Evolutionary conservation across 2,797 vertebrate genomes (phyloP), one percentile per base, ranked within the genome.

Genomic region (Emys orbicularis): DNA sequence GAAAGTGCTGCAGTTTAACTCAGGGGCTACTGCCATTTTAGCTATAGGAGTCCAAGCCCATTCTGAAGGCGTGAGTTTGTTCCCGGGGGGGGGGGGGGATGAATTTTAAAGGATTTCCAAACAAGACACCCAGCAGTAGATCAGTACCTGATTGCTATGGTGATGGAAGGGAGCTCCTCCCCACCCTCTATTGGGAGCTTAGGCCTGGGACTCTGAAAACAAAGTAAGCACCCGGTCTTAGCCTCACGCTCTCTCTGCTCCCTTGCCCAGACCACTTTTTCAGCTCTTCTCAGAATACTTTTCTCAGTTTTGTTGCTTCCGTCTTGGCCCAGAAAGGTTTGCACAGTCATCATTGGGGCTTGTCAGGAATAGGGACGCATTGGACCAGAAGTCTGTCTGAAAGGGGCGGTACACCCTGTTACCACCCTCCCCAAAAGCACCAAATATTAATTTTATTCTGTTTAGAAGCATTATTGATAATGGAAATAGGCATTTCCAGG

Each of bases 41-140:
- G 11, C 61, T n/a, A 68, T 34, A 68, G 34, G 8, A n/a, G n/a
- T 37, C 61, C 61, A 37, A 68, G 16, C 34, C 61, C 31, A n/a
- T 68, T n/a, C 61, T 68, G 31, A 68, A 68, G 34, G n/a, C 4
- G 34, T 19, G 15, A 9, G 34, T 65, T 65, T 68, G 34, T 68
- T 37, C 31, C 18, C 3, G 4, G 7, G 18, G 31, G 8, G 34
- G 1, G 1, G 13, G 12, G 6, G 8, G 3, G 2, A 37, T 31
- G 15, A 15, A 65, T 65, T 34, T 16, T 31, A 68, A 68, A 9
- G 8, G 31, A 34, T n/a, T n/a, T 68, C 23, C 34, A n/a, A 68
- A n/a, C 34, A n/a, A 68, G 34, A 37, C 34, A 4, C n/a, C 34
- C 34, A 68, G 15, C 8, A 8, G 61, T 12, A 68, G 12, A 61